Percentiles rank a stretch among this genome's conserved stretches.
phyloP scores from a whole-genome alignment of 1,140 invertebrate genomes.

The Holcopasites calliopsidis region DNA sequence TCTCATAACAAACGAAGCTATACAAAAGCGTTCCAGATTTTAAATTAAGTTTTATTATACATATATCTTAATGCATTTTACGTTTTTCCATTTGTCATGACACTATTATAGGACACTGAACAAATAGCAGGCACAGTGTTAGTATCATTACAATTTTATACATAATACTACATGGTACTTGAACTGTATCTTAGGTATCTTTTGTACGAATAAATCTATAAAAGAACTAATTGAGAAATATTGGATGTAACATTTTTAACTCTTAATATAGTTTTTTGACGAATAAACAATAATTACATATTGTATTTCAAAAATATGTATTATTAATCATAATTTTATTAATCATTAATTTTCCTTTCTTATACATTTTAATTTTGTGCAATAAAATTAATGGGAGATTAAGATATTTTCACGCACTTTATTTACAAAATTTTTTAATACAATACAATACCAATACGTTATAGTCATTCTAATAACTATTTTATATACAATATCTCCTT shows the following conservation, averaged over 20 bases:
- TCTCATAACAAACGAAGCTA: neutral
- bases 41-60: neutral
- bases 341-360: neutral
- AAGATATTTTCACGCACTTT: slow-evolving; percentile 50
- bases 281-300: too few species aligned
- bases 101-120: neutral
- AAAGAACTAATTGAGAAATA: too few species aligned
- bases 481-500: slow-evolving; percentile 67
- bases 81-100: neutral
- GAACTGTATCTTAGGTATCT: too few species aligned
- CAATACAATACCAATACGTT: slow-evolving; percentile 47
- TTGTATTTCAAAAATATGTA: neutral
- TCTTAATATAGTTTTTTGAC: too few species aligned
- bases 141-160: too few species aligned
- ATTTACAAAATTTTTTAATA: slow-evolving; percentile 65
- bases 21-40: neutral
- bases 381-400: neutral
- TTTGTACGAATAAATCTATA: too few species aligned
- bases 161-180: too few species aligned
- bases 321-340: slow-evolving; percentile 6
- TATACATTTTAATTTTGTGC: neutral
- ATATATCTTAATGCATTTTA: neutral
- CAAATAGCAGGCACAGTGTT: too few species aligned
- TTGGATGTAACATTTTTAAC: too few species aligned
- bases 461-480: slow-evolving; percentile 61